Evolutionary conservation across 1,140 invertebrate genomes (phyloP).

Genomic region (Drosophila willistoni): DNA sequence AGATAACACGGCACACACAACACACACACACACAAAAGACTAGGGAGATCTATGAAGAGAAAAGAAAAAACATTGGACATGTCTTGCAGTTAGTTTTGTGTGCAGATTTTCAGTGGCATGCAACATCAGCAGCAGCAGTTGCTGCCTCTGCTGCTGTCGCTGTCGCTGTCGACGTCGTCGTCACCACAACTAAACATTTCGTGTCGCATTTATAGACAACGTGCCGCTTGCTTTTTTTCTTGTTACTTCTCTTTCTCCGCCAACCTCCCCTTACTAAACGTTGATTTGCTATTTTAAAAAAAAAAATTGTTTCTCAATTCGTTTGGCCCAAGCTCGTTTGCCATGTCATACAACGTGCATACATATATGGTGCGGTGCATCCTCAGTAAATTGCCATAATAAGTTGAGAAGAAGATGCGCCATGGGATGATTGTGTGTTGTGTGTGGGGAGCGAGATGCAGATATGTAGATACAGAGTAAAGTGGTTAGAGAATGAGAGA

Average conservation of each 20-base stretch:
- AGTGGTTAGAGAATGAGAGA: background rate
- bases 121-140: slow-evolving; percentile 34
- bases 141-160: slow-evolving; percentile 26
- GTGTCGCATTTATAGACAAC: slow-evolving; percentile 79
- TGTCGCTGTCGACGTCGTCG: slow-evolving; percentile 17
- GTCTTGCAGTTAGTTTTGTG: slow-evolving; percentile 60
- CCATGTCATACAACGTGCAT: slow-evolving; percentile 25
- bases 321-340: slow-evolving; percentile 49
- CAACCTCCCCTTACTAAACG: slow-evolving; percentile 47
- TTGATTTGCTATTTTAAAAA: slow-evolving; percentile 57
- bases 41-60: slow-evolving; percentile 13
- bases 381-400: slow-evolving; percentile 64
- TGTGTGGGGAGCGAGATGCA: slow-evolving; percentile 8
- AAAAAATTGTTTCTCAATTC: slow-evolving; percentile 75
- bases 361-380: slow-evolving; percentile 13
- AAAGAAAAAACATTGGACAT: slow-evolving; percentile 38
- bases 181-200: slow-evolving; percentile 67
- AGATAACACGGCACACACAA: slow-evolving; percentile 22
- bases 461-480: slow-evolving; percentile 30
- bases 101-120: slow-evolving; percentile 56
- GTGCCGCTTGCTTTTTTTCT: slow-evolving; percentile 54
- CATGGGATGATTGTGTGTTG: background rate
- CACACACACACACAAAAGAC: slow-evolving; percentile 30
- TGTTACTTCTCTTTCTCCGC: background rate
- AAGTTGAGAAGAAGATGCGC: slow-evolving; percentile 44